A percentile compares a stretch with the other conserved stretches of the same genome.
These are phyloP conservation scores for Nebria brevicollis DNA, from an alignment of 2,888 invertebrate genomes.

Conservation along the genomic window DNA sequence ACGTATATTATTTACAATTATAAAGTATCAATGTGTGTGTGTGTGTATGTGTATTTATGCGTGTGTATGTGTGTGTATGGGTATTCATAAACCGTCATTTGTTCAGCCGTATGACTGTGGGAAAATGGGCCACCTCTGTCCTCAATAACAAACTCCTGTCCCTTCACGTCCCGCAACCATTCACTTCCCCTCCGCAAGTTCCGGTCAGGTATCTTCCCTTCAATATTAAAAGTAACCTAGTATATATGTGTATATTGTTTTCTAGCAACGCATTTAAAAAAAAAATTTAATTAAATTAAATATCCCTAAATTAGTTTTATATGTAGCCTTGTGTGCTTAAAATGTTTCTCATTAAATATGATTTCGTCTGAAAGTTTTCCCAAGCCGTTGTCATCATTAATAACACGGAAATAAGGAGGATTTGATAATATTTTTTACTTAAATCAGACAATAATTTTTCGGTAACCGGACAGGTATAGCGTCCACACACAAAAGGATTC, in stretches of 20 bases:
- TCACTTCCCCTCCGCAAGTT: background rate
- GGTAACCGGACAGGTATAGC: conserved; percentile 18
- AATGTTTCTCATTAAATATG: conserved; percentile 5
- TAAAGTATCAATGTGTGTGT: background rate
- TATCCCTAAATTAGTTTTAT: background rate
- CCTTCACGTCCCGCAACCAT: background rate
- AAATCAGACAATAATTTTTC: conserved; percentile 24
- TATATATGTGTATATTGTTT: background rate
- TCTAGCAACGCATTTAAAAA: background rate
- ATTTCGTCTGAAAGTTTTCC: background rate
- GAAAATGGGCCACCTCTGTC: conserved; percentile 4
- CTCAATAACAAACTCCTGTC: conserved; percentile 5
- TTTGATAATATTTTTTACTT: background rate
- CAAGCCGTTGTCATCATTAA: background rate
- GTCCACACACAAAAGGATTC: conserved; percentile 27
- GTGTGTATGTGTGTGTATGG: background rate
- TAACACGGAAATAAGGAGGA: background rate
- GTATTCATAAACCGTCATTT: conserved; percentile 34
- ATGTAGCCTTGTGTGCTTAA: background rate
- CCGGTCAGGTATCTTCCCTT: conserved; percentile 5
- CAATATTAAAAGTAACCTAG: background rate
- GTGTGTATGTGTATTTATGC: conserved; percentile 5
- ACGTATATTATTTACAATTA: too few relatives aligned
- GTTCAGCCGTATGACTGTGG: conserved; percentile 29
- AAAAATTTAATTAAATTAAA: background rate